phyloP scores from a whole-genome alignment of 2,797 vertebrate species.

The Myioborus miniatus region DNA sequence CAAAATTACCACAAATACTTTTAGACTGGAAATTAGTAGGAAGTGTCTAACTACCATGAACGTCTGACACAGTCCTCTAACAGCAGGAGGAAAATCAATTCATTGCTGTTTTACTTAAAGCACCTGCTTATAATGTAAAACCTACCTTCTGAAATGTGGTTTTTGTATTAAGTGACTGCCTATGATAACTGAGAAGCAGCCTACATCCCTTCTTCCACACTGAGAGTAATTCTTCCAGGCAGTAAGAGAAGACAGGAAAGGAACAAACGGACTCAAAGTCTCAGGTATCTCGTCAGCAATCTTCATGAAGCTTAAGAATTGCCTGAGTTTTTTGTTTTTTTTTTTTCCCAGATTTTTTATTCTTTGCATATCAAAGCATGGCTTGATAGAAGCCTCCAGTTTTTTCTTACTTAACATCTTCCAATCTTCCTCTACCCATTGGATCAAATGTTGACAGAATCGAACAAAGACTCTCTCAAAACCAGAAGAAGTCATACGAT shows the following conservation, averaged over 20 bases:
- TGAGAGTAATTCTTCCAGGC: background rate
- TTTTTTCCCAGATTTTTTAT: background rate
- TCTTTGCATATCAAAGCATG: background rate
- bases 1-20: background rate
- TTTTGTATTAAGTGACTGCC: background rate
- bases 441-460: background rate
- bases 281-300: background rate
- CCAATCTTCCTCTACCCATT: background rate
- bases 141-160: background rate
- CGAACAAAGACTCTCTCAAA: background rate
- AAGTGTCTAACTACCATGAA: background rate
- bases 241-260: background rate
- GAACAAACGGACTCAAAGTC: background rate
- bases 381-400: background rate
- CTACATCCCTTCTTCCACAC: background rate
- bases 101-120: background rate
- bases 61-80: background rate
- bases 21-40: background rate
- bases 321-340: background rate
- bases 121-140: background rate
- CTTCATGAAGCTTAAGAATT: background rate
- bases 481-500: background rate
- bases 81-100: background rate
- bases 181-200: background rate
- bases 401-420: background rate